Conservation (phyloP, 2,888 invertebrate genomes). For the Aplocera efformata region DNA sequence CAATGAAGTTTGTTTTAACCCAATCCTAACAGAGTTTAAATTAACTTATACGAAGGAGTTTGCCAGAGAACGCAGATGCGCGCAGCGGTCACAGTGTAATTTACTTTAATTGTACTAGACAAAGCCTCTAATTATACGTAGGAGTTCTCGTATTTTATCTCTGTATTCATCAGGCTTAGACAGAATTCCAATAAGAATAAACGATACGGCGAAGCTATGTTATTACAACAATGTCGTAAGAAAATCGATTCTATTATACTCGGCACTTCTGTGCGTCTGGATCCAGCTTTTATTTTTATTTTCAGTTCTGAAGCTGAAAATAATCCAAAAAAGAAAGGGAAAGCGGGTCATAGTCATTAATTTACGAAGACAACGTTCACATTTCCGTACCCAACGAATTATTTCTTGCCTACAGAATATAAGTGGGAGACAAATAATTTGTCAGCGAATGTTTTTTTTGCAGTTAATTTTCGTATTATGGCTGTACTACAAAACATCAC, state of each 20-base stretch:
- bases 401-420: not conserved
- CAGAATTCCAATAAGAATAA: conserved; percentile 9
- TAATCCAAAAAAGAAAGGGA: not conserved
- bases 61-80: conserved; percentile 16
- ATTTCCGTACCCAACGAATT: not conserved
- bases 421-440: too few species aligned
- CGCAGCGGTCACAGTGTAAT: conserved; percentile 23
- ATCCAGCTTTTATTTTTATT: not conserved
- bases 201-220: conserved; percentile 8
- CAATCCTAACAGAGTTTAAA: conserved; percentile 20
- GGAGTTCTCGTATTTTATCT: conserved; percentile 15
- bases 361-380: not conserved
- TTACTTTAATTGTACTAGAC: conserved; percentile 19
- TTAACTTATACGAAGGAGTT: conserved; percentile 21
- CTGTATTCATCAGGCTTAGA: conserved; percentile 9
- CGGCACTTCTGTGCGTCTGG: conserved; percentile 1
- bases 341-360: not conserved
- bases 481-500: too few species aligned
- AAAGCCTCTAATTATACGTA: conserved; percentile 20
- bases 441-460: too few species aligned
- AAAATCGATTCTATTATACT: conserved; percentile 9
- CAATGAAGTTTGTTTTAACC: conserved; percentile 20
- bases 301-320: not conserved
- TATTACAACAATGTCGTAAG: conserved; percentile 7
- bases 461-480: too few species aligned